A percentile compares a stretch with the other conserved stretches of the same genome.
Evolutionary conservation across 2,888 invertebrate species (phyloP).

Genomic region (Vesta saturnalis): DNA sequence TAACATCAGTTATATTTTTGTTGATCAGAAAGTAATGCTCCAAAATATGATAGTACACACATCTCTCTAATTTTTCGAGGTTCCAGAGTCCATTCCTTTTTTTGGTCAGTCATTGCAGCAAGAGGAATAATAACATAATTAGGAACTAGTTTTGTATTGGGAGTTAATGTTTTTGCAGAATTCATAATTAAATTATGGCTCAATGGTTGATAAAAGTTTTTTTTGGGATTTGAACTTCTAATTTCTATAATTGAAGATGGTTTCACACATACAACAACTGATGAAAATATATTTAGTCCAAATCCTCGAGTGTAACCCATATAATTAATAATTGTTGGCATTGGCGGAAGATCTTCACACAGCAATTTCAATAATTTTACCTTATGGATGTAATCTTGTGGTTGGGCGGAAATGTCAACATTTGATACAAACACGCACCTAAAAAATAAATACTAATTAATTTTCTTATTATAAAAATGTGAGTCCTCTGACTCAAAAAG

Average conservation of each 20-base stretch:
- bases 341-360: slow-evolving; percentile 60
- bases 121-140: slow-evolving; percentile 48
- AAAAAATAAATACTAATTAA: too few species aligned
- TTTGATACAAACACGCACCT: slow-evolving; percentile 72
- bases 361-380: slow-evolving; percentile 66
- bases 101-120: slow-evolving; percentile 51
- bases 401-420: slow-evolving; percentile 71
- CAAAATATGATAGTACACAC: slow-evolving; percentile 73
- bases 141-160: slow-evolving; percentile 32
- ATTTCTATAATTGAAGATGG: slow-evolving; percentile 79
- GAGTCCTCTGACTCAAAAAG: too few species aligned
- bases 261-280: slow-evolving; percentile 66
- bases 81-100: slow-evolving; percentile 59
- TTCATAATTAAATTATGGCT: background rate
- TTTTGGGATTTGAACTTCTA: slow-evolving; percentile 63
- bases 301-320: slow-evolving; percentile 82
- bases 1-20: slow-evolving; percentile 5
- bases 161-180: slow-evolving; percentile 35
- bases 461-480: too few species aligned
- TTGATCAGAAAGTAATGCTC: slow-evolving; percentile 51
- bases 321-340: slow-evolving; percentile 83
- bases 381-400: slow-evolving; percentile 69
- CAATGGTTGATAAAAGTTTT: slow-evolving; percentile 31
- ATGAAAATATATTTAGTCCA: slow-evolving; percentile 73
- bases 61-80: slow-evolving; percentile 67